phyloP scores from a whole-genome alignment of 2,888 invertebrate species.

The Mythimna impura region DNA sequence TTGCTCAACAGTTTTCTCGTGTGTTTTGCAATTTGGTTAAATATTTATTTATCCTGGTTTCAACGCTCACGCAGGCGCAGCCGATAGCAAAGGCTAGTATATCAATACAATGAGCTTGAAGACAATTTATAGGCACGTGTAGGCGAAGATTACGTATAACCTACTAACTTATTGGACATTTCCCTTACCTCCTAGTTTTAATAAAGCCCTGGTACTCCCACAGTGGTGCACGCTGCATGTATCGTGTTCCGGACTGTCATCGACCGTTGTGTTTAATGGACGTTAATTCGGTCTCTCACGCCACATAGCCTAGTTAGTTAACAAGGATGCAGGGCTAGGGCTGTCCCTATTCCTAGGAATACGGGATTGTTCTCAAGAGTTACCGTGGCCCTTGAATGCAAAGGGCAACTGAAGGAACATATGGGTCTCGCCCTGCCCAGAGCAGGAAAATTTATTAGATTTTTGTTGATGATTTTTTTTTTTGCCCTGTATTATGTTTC shows the following conservation, averaged over 20 bases:
- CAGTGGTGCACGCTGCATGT: slow-evolving; percentile 25
- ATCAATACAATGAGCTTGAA: background rate
- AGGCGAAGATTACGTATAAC: background rate
- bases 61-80: background rate
- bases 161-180: slow-evolving; percentile 10
- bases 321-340: slow-evolving; percentile 58
- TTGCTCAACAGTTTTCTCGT: no score
- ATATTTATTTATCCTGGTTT: background rate
- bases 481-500: no score
- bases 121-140: slow-evolving; percentile 3
- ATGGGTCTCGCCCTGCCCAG: no score
- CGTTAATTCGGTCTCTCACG: slow-evolving; percentile 49
- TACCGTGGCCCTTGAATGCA: no score
- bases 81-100: background rate
- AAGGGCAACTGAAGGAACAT: no score
- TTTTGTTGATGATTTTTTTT: no score
- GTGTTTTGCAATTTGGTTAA: no score
- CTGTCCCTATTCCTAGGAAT: slow-evolving; percentile 9
- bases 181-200: slow-evolving; percentile 26
- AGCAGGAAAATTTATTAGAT: no score
- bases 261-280: slow-evolving; percentile 52
- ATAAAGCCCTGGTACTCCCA: slow-evolving; percentile 27
- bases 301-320: slow-evolving; percentile 54
- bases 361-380: no score
- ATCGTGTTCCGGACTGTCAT: slow-evolving; percentile 42